Evolutionary conservation across 1,140 invertebrate species (phyloP).

Genomic region (Rhysida immarginata): DNA sequence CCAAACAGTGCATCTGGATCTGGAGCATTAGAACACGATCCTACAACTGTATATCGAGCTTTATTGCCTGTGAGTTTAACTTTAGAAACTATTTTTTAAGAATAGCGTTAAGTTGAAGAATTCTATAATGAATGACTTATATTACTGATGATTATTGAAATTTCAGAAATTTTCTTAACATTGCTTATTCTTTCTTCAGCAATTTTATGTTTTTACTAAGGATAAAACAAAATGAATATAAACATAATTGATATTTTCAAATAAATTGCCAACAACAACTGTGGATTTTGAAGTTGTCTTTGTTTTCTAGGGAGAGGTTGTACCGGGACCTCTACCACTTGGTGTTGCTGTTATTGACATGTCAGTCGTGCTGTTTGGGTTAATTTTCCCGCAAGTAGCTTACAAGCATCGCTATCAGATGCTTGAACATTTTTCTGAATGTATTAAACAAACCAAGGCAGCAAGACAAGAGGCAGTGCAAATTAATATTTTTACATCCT

Average conservation of each 20-base stretch:
- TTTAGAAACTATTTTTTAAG: too few relatives aligned
- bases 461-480: slow-evolving; percentile 85
- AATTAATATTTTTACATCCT: slow-evolving; percentile 89
- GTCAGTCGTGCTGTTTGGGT: slow-evolving; percentile 80
- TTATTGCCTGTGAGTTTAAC: slow-evolving; percentile 41
- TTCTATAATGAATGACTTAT: too few relatives aligned
- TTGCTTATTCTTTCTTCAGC: too few relatives aligned
- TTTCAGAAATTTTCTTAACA: too few relatives aligned
- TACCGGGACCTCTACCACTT: slow-evolving; percentile 75
- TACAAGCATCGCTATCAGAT: slow-evolving; percentile 93
- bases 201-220: too few relatives aligned
- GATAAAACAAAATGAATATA: too few relatives aligned
- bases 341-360: slow-evolving; percentile 95
- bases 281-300: too few relatives aligned
- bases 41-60: slow-evolving; percentile 70
- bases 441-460: slow-evolving; percentile 82
- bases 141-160: too few relatives aligned
- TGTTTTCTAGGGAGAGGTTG: slow-evolving; percentile 35
- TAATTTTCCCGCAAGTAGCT: slow-evolving; percentile 82
- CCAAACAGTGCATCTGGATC: slow-evolving; percentile 85
- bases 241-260: too few relatives aligned
- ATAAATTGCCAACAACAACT: too few relatives aligned
- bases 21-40: slow-evolving; percentile 87
- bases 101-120: too few relatives aligned
- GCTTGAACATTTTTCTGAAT: slow-evolving; percentile 90